Conservation (phyloP, 35 echinoderm and acorn worm species). For the Heliocidaris erythrogramma region DNA sequence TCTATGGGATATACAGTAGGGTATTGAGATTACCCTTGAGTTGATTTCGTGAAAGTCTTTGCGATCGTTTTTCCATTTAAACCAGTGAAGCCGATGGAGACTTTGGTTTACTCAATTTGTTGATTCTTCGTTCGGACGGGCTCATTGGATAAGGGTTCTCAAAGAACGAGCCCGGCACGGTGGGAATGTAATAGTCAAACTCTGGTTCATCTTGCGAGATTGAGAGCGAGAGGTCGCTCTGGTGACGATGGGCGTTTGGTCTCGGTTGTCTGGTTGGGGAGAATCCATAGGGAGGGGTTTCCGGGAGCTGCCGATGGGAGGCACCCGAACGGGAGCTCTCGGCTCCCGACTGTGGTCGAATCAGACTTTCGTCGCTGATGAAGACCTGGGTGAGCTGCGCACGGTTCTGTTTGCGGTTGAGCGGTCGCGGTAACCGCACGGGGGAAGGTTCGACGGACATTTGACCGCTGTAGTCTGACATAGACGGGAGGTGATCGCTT, state of each 20-base stretch:
- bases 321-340: constrained; percentile 61
- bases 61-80: background rate
- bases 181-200: constrained; percentile 90
- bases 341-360: constrained; percentile 64
- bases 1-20: background rate
- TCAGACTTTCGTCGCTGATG: constrained; percentile 84
- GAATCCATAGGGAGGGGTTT: constrained; percentile 68
- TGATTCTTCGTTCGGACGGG: constrained; percentile 13
- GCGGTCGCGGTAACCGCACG: constrained; percentile 66
- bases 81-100: constrained; percentile 24
- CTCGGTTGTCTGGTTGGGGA: constrained; percentile 56
- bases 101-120: constrained; percentile 36
- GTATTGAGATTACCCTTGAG: background rate
- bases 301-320: constrained; percentile 64
- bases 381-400: constrained; percentile 77
- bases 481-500: constrained; percentile 4
- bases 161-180: constrained; percentile 84
- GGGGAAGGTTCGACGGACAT: constrained; percentile 65
- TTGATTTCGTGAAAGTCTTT: no score
- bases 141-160: constrained; percentile 62
- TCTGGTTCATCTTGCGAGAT: constrained; percentile 80
- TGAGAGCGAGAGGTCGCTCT: constrained; percentile 75
- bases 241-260: constrained; percentile 39
- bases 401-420: constrained; percentile 72
- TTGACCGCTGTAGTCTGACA: constrained; percentile 40